Evolutionary conservation across 92 coral and sea anemone species (phyloP), one percentile per base, ranked within the genome.

Genomic region (Epizoanthus stellaris): DNA sequence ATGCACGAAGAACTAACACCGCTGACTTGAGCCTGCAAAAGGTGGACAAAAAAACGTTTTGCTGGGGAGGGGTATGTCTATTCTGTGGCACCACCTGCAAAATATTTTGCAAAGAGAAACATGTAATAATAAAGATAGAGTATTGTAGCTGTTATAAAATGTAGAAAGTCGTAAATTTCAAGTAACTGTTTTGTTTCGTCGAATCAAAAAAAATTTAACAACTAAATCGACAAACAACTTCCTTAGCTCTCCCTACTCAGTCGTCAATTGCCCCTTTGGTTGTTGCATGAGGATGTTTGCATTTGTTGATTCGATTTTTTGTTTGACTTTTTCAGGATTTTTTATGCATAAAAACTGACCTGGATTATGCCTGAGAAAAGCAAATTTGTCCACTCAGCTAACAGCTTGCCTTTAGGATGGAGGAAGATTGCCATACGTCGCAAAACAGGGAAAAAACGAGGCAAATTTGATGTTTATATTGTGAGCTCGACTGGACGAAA

Each of bases 401-500:
- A 65, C 34, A 87, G 68, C 17, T 75, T 86, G 8, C 91, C 91
- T 12, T 68, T 91, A 6, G 98, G 94, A 23, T 95, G 98, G 96
- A 79, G 49, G 49, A 93, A 91, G 60, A 56, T 92, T 54, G 61
- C 85, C 70, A 70, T 67, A 16, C 91, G 86, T 53, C 84, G 95
- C 60, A 88, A 86, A 89, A 36, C 82, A 34, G 95, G 97, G 13
- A 85, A 82, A 68, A 87, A 87, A 15, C 80, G 82, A 62, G 98
- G 95, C 45, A 88, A 76, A 63, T 82, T 72, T 75, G 98, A 95
- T 83, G 87, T 94, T 71, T 93, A 80, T 65, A 70, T 91, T 43
- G 85, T 94, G 15, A 86, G 86, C 53, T 94, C 98, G n/a, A 88
- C 91, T 49, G 97, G 98, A 17, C 76, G 76, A 30, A 82, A 65